These are phyloP conservation scores for Ferdinandea cuprea DNA, from an alignment of 2,888 invertebrate genomes.

Conservation along the genomic window DNA sequence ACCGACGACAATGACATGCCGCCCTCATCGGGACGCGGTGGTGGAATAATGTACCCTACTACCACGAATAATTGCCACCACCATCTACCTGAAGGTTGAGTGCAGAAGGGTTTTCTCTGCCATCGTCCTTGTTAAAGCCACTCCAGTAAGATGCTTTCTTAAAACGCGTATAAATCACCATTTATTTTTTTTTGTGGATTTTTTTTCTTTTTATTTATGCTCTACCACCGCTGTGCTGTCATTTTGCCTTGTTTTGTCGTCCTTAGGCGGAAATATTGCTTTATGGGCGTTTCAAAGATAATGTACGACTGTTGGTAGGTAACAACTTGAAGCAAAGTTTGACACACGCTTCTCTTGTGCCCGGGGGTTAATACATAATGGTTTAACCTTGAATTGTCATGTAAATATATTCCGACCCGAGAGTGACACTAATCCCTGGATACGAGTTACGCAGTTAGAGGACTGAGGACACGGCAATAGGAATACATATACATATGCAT, in stretches of 20 bases:
- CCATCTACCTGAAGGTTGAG: conserved; percentile 46
- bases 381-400: conserved; percentile 69
- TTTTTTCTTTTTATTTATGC: conserved; percentile 19
- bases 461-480: neutral
- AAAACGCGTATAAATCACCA: conserved; percentile 69
- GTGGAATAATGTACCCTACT: conserved; percentile 41
- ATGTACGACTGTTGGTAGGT: conserved; percentile 45
- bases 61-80: conserved; percentile 59
- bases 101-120: conserved; percentile 68
- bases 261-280: conserved; percentile 52
- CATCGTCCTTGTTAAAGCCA: conserved; percentile 63
- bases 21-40: conserved; percentile 16
- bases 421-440: conserved; percentile 60
- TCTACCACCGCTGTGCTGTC: conserved; percentile 22
- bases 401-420: conserved; percentile 65
- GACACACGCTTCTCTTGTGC: conserved; percentile 23
- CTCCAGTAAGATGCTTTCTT: conserved; percentile 63
- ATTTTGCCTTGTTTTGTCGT: conserved; percentile 15
- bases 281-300: conserved; percentile 57
- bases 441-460: conserved; percentile 18
- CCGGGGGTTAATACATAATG: conserved; percentile 47
- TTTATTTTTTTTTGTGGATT: conserved; percentile 14
- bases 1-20: conserved; percentile 14
- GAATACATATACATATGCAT: conserved; percentile 16
- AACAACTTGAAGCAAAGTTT: conserved; percentile 53